These are phyloP conservation scores for Chiloscyllium plagiosum DNA, from an alignment of 2,113 vertebrate genomes.

Conservation along the genomic window DNA sequence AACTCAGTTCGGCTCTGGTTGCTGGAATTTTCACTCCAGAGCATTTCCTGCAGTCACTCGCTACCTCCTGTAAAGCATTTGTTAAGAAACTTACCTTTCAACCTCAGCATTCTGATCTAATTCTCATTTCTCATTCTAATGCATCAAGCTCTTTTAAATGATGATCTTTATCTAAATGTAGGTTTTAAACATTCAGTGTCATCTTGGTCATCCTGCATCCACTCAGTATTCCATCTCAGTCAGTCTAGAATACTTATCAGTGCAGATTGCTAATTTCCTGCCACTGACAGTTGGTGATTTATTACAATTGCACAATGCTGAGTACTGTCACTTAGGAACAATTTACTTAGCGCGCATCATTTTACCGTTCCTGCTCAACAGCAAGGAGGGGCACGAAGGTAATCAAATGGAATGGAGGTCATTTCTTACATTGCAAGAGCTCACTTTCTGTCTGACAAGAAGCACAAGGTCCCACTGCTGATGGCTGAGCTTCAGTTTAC, in stretches of 20 bases:
- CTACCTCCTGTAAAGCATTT: not conserved
- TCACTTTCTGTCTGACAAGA: not conserved
- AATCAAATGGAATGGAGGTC: not conserved
- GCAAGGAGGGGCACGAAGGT: no score
- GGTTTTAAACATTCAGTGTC: not conserved
- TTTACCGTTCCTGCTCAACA: not conserved
- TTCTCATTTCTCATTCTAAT: not conserved
- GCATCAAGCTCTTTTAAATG: not conserved
- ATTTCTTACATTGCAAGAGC: not conserved
- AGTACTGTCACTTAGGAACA: not conserved
- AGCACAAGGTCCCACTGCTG: not conserved
- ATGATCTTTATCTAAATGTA: not conserved
- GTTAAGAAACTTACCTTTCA: not conserved
- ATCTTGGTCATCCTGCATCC: not conserved
- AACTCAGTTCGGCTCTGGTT: not conserved
- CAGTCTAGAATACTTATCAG: not conserved
- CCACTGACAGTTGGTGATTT: not conserved
- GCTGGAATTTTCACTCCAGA: not conserved
- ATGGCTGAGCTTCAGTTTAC: not conserved
- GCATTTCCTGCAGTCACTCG: not conserved
- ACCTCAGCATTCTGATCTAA: not conserved
- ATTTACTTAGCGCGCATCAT: not conserved
- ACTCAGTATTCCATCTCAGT: not conserved
- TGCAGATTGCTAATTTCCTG: not conserved
- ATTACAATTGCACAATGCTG: not conserved